Evolutionary conservation across 1,140 invertebrate species (phyloP).

Genomic region (Drosophila ohnishii): DNA sequence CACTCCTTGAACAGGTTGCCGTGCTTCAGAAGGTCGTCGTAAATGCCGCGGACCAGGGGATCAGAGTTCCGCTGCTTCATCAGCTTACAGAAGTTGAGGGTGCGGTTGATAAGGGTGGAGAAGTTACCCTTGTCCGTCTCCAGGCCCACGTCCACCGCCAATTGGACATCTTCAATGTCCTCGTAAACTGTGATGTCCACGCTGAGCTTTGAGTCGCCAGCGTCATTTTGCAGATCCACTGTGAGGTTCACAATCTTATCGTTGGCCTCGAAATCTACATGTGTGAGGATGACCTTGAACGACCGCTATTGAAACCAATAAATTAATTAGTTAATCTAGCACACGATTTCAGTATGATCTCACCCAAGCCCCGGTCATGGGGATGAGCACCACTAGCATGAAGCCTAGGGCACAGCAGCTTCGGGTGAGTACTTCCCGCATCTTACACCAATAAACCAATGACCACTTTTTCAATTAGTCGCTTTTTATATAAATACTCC

Average conservation of each 20-base stretch:
- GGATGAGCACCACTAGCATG: constrained; percentile 24
- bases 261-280: constrained; percentile 55
- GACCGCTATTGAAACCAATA: constrained; percentile 56
- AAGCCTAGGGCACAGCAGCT: constrained; percentile 21
- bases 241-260: constrained; percentile 56
- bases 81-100: constrained; percentile 66
- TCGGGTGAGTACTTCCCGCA: constrained; percentile 33
- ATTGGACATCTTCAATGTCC: constrained; percentile 54
- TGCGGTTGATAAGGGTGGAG: constrained; percentile 50
- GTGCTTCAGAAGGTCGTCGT: constrained; percentile 64
- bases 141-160: constrained; percentile 40
- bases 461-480: constrained; percentile 47
- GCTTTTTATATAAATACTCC: constrained; percentile 40
- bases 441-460: constrained; percentile 58
- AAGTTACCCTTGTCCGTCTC: constrained; percentile 61
- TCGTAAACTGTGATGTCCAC: constrained; percentile 34
- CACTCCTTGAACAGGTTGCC: constrained; percentile 68
- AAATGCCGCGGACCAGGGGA: constrained; percentile 52
- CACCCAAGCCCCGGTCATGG: constrained; percentile 49
- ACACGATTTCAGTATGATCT: constrained; percentile 7
- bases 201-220: constrained; percentile 40
- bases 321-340: background rate
- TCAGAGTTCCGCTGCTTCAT: constrained; percentile 63
- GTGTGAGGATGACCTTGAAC: constrained; percentile 68
- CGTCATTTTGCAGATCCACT: constrained; percentile 53